Evolutionary conservation across 1,140 invertebrate species (phyloP).

Genomic region (Lethocerus indicus): DNA sequence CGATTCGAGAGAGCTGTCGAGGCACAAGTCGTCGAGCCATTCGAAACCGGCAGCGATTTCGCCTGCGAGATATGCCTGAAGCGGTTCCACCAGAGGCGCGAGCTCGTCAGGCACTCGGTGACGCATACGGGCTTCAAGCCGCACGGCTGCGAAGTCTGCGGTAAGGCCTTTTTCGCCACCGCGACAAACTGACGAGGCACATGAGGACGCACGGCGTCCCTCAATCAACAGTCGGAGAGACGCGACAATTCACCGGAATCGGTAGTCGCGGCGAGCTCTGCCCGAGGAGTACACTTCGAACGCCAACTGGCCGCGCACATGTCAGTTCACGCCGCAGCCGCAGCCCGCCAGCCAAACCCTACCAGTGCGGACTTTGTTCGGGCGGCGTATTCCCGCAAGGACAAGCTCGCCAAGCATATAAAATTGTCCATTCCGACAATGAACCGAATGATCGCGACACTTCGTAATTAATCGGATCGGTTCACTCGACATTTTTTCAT

Average conservation of each 20-base stretch:
- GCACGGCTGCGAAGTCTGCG: constrained; percentile 34
- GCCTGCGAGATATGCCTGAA: constrained; percentile 12
- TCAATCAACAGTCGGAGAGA: too few relatives aligned
- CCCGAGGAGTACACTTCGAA: too few relatives aligned
- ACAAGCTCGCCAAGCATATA: constrained; percentile 12
- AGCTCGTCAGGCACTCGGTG: constrained; percentile 21
- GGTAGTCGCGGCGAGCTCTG: too few relatives aligned
- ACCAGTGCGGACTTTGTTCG: constrained; percentile 8
- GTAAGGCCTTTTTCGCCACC: constrained; percentile 23
- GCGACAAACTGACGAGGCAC: constrained; percentile 7
- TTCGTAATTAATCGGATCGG: too few relatives aligned
- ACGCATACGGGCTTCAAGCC: constrained; percentile 32
- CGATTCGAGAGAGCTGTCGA: neutral
- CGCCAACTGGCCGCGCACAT: too few relatives aligned
- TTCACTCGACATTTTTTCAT: too few relatives aligned
- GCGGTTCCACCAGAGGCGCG: constrained; percentile 25
- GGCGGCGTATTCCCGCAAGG: constrained; percentile 6
- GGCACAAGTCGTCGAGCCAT: neutral
- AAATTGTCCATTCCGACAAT: too few relatives aligned
- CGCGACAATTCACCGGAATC: too few relatives aligned
- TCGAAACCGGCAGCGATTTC: constrained; percentile 1
- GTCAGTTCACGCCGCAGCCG: too few relatives aligned
- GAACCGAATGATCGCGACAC: too few relatives aligned
- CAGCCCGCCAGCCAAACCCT: constrained; percentile 5
- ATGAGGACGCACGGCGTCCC: constrained; percentile 8